A percentile compares a stretch with the other conserved stretches of the same genome.
phyloP scores from a whole-genome alignment of 2,888 invertebrate genomes.

The Pinctada fucata region DNA sequence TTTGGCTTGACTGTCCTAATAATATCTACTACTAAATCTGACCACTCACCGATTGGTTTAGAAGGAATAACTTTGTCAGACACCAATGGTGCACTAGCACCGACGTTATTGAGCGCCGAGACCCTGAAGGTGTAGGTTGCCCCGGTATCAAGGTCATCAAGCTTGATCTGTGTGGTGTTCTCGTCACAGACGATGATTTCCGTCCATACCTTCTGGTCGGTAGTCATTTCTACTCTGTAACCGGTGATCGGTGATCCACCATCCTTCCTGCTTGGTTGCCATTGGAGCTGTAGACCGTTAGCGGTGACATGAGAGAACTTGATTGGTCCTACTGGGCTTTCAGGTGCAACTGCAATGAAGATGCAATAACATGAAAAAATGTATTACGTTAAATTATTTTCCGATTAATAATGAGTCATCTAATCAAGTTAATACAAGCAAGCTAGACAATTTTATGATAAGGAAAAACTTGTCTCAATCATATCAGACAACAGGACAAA shows the following conservation, averaged over 20 bases:
- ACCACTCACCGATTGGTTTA: slow-evolving; percentile 57
- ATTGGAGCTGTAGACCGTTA: slow-evolving; percentile 70
- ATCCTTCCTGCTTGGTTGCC: slow-evolving; percentile 76
- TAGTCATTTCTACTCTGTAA: slow-evolving; percentile 72
- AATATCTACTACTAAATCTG: too few relatives aligned
- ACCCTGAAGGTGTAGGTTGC: slow-evolving; percentile 74
- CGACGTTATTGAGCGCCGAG: slow-evolving; percentile 73
- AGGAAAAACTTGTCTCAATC: too few relatives aligned
- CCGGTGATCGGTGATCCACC: slow-evolving; percentile 75
- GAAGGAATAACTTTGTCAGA: slow-evolving; percentile 65
- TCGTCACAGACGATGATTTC: slow-evolving; percentile 93
- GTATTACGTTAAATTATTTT: too few relatives aligned
- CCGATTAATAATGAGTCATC: too few relatives aligned
- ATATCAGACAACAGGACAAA: too few relatives aligned
- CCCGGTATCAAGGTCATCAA: slow-evolving; percentile 67
- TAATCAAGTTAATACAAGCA: too few relatives aligned
- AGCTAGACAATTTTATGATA: too few relatives aligned
- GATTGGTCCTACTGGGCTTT: slow-evolving; percentile 69
- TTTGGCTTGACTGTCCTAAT: too few relatives aligned
- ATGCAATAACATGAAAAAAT: neutral
- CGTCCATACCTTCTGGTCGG: slow-evolving; percentile 90
- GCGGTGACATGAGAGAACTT: slow-evolving; percentile 61
- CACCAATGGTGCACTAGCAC: slow-evolving; percentile 64
- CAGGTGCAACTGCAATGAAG: slow-evolving; percentile 62
- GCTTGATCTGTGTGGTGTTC: slow-evolving; percentile 63